phyloP scores from a whole-genome alignment of 2,888 invertebrate species.

The Caenorhabditis doughertyi region DNA sequence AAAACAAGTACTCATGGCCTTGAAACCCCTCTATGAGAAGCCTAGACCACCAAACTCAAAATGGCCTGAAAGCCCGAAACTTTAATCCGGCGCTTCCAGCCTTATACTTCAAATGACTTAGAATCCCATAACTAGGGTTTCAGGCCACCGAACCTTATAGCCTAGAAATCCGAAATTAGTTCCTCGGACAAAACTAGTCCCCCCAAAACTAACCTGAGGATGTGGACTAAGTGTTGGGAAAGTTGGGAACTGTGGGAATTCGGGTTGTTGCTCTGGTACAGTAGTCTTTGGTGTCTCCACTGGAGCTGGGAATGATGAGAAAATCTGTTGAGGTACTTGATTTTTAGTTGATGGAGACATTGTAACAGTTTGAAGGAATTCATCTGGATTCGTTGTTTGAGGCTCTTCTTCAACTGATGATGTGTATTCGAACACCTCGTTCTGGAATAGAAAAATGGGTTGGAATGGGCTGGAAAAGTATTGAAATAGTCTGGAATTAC shows the following conservation, averaged over 20 bases:
- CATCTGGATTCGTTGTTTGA: slow-evolving; percentile 47
- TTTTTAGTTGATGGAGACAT: slow-evolving; percentile 38
- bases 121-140: no score
- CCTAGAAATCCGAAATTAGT: no score
- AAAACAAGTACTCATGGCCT: no score
- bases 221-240: slow-evolving; percentile 60
- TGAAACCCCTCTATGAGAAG: no score
- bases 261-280: slow-evolving; percentile 47
- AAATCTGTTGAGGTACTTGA: slow-evolving; percentile 84
- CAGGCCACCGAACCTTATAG: no score
- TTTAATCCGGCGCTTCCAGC: no score
- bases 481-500: no score
- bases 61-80: no score
- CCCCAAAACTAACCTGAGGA: slow-evolving; percentile 57
- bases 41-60: no score
- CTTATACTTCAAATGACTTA: no score
- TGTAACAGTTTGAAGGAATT: slow-evolving; percentile 36
- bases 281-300: slow-evolving; percentile 38
- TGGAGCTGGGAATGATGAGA: slow-evolving; percentile 90
- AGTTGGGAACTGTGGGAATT: slow-evolving; percentile 64
- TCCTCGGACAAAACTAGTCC: not conserved
- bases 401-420: slow-evolving; percentile 67
- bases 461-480: no score
- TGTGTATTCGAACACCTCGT: slow-evolving; percentile 73
- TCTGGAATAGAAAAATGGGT: slow-evolving; percentile 38